Conservation (phyloP, 2,113 vertebrate species). For the Elgaria multicarinata region DNA sequence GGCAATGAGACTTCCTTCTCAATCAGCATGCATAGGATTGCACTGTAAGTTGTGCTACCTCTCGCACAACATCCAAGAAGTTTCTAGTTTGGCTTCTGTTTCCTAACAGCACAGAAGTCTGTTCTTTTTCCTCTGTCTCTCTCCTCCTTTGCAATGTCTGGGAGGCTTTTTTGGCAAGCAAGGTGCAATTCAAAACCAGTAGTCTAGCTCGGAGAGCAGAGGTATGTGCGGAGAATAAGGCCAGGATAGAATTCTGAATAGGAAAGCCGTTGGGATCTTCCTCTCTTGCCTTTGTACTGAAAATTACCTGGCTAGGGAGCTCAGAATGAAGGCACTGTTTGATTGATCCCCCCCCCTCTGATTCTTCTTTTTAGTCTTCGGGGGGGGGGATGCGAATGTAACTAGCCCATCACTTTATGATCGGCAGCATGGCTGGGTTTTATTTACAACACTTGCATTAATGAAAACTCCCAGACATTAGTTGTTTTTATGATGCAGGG, state of each 20-base stretch:
- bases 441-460: background rate
- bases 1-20: background rate
- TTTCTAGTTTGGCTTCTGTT: background rate
- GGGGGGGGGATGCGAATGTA: background rate
- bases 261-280: background rate
- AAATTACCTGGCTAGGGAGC: background rate
- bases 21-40: background rate
- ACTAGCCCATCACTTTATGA: background rate
- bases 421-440: background rate
- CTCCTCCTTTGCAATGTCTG: background rate
- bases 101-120: background rate
- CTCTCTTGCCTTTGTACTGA: slow-evolving; percentile 2
- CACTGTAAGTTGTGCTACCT: background rate
- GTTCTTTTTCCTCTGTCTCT: background rate
- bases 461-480: background rate
- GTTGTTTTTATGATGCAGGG: background rate
- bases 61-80: background rate
- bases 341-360: background rate
- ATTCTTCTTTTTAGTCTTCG: background rate
- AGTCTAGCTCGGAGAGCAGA: background rate
- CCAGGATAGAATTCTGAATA: background rate
- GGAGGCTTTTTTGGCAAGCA: background rate
- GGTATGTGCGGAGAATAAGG: background rate
- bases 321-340: background rate
- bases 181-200: background rate